phyloP scores from a whole-genome alignment of 2,113 vertebrate genomes.

The Tragelaphus strepsiceros region DNA sequence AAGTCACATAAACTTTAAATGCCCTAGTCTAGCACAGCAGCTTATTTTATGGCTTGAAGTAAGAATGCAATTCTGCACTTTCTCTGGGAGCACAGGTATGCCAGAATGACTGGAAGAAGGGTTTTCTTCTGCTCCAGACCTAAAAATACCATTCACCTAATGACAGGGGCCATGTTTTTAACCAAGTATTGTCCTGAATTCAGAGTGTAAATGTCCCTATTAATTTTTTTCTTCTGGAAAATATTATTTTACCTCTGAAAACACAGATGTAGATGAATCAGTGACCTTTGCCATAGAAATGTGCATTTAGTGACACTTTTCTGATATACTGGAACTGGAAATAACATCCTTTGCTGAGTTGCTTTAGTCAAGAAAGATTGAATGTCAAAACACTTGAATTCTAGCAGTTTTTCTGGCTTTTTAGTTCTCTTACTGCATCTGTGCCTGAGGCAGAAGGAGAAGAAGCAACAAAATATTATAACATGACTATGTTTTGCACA shows the following conservation, averaged over 20 bases:
- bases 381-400: conserved; percentile 45
- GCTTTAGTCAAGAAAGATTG: conserved; percentile 52
- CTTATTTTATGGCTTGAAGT: conserved; percentile 13
- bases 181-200: background rate
- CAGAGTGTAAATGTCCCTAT: background rate
- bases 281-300: background rate
- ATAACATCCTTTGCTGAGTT: conserved; percentile 61
- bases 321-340: conserved; percentile 65
- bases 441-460: conserved; percentile 48
- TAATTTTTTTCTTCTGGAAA: background rate
- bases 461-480: conserved; percentile 45
- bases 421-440: conserved; percentile 60
- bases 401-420: conserved; percentile 58
- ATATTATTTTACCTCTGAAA: background rate
- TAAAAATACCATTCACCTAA: background rate
- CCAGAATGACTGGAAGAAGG: background rate
- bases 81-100: background rate
- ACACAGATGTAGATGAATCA: background rate
- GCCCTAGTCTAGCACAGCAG: background rate
- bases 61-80: background rate
- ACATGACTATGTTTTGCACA: conserved; percentile 27
- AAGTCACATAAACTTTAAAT: background rate
- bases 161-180: background rate
- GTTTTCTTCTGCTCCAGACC: background rate
- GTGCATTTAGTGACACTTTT: conserved; percentile 67